Evolutionary conservation across 37 sponge, comb jelly and placozoan species (phyloP).

Genomic region (Sycon ciliatum): DNA sequence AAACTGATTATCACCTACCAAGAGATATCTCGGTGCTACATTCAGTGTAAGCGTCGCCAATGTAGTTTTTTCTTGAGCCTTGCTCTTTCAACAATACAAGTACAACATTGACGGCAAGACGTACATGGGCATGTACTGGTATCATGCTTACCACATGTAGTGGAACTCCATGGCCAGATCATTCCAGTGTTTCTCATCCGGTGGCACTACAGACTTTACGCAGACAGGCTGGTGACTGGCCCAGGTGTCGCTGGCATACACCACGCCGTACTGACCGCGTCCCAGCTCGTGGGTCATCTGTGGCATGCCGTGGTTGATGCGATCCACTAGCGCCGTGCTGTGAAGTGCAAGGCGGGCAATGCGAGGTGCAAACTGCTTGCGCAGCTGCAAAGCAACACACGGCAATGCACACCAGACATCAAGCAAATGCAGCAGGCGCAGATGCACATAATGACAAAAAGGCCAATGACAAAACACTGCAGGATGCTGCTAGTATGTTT

Average conservation of each 20-base stretch:
- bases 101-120: too few relatives aligned
- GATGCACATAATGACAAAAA: too few relatives aligned
- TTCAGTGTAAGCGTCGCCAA: too few relatives aligned
- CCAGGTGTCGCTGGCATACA: slow-evolving; percentile 89
- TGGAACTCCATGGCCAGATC: slow-evolving; percentile 97
- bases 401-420: too few relatives aligned
- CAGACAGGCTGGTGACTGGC: slow-evolving; percentile 75
- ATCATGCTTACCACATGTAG: slow-evolving; percentile 72
- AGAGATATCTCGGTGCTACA: too few relatives aligned
- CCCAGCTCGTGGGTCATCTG: slow-evolving; percentile 72
- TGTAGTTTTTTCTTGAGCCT: too few relatives aligned
- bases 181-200: slow-evolving; percentile 98
- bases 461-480: too few relatives aligned
- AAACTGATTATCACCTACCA: too few relatives aligned
- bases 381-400: too few relatives aligned
- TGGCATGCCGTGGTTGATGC: slow-evolving; percentile 77
- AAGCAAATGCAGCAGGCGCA: too few relatives aligned
- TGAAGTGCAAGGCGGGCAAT: slow-evolving; percentile 74
- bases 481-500: too few relatives aligned
- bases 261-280: slow-evolving; percentile 96
- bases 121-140: background rate
- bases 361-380: slow-evolving; percentile 58
- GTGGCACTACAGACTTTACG: slow-evolving; percentile 89
- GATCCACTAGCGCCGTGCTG: slow-evolving; percentile 71
- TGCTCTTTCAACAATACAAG: too few relatives aligned